Evolutionary conservation across 92 coral and sea anemone genomes (phyloP).

Genomic region (Montipora capitata): DNA sequence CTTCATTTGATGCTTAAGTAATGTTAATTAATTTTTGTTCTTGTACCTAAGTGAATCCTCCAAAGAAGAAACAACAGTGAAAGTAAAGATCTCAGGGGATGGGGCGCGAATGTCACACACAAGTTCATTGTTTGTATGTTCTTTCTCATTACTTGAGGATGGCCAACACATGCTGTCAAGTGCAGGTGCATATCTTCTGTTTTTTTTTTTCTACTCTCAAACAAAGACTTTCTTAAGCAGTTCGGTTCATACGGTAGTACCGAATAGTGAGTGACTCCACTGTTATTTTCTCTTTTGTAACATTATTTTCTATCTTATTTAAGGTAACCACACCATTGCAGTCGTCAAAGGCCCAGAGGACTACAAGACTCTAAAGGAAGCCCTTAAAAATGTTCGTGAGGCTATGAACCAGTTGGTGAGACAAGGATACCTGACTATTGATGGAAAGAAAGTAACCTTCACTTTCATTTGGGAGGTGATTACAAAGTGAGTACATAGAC

Average conservation of each 20-base stretch:
- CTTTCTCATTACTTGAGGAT: neutral
- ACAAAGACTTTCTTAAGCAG: too few relatives aligned
- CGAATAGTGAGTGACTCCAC: too few relatives aligned
- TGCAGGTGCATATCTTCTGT: neutral
- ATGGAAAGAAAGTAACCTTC: neutral
- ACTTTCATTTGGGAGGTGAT: conserved; percentile 13
- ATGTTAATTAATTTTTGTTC: too few relatives aligned
- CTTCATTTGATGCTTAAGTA: too few relatives aligned
- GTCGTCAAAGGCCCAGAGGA: neutral
- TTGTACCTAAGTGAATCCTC: too few relatives aligned
- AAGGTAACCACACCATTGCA: neutral
- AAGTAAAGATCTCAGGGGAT: conserved; percentile 6
- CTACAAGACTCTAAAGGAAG: neutral
- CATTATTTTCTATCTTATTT: too few relatives aligned
- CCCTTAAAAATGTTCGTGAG: neutral
- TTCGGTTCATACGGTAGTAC: too few relatives aligned
- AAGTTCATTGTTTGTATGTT: neutral
- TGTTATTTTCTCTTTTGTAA: too few relatives aligned
- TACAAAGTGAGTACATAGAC: neutral
- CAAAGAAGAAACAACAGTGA: too few relatives aligned
- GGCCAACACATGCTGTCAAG: neutral
- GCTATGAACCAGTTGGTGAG: neutral
- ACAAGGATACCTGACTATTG: neutral
- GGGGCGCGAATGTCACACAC: neutral
- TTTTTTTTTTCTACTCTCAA: neutral